These are phyloP conservation scores for Rhinopomastus cyanomelas DNA, from an alignment of 2,113 vertebrate species.

Conservation along the genomic window DNA sequence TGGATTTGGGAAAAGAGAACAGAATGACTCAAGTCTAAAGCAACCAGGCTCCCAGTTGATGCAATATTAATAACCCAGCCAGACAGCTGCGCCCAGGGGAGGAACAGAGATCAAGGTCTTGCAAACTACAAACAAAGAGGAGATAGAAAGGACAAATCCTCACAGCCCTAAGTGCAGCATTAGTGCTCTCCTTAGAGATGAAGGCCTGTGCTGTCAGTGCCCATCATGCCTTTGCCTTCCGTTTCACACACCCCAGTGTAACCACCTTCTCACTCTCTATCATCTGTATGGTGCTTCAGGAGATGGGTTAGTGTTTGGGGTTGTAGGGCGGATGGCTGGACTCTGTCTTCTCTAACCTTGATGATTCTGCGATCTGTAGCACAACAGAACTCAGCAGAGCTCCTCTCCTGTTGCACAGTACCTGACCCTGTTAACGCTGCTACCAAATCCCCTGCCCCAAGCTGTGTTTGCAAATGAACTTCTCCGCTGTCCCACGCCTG, in stretches of 20 bases:
- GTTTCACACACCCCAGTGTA: background rate
- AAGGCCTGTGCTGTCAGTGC: background rate
- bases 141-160: no score
- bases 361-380: background rate
- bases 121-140: slow-evolving; percentile 50
- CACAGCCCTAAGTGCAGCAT: no score
- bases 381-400: background rate
- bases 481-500: background rate
- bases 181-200: slow-evolving; percentile 3
- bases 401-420: background rate
- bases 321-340: no score
- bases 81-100: slow-evolving; percentile 57
- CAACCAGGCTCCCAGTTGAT: slow-evolving; percentile 60
- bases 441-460: background rate
- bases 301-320: no score
- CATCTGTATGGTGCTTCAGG: no score
- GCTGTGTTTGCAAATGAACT: background rate
- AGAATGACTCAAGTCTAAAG: slow-evolving; percentile 29
- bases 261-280: background rate
- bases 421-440: background rate
- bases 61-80: slow-evolving; percentile 73
- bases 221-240: background rate
- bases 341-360: no score
- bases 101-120: slow-evolving; percentile 68
- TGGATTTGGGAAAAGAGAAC: slow-evolving; percentile 36